Base-by-base conservation (phyloP, 1,140 invertebrate genomes). In the Brachionus angularis region DNA sequence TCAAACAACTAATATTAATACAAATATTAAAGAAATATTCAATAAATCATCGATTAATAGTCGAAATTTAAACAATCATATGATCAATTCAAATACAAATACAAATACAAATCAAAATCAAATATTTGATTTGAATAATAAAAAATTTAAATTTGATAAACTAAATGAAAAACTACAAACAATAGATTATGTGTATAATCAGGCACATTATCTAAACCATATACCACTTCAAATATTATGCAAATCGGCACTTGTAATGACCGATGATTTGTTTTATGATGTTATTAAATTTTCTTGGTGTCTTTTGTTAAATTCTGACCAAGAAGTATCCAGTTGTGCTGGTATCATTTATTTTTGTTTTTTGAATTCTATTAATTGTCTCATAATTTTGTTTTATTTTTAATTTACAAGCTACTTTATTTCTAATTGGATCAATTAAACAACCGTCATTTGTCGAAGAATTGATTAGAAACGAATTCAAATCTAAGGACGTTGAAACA, bases 271-370 rank as follows among this genome's bases (percentile, higher is more conserved):
- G 73, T 93, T 94, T 75, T 84, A 88, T 16, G 89, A 94, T 73
- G 87, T 93, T 5, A 84, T 96, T 49, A 88, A 90, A 0, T 88
- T 94, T 4, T 89, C 91, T 3, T 99, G 96, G 96, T 89, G 95
- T 77, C 83, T 98, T 2, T 81, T 98, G 2, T 79, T 97, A 33
- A 91, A 95, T 76, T 85, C 86, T 69, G 84, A 86, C 73, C 81
- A 85, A 73, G 81, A 86, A 73, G 73, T 85, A 23, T 80, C 82
- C 36, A 78, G 83, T 49, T 77, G 82, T 73, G 83, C 85, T 71
- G 83, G 82, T n/a, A n/a, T n/a, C n/a, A n/a, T n/a, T 83, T 75
- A 71, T 72, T 58, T 7, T 1, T 47, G 16, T 46, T 7, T 5
- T 18, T 5, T 5, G 44, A 42, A 36, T 44, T 18, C 64, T 23